Conservation (phyloP, 1,140 invertebrate genomes). For the Manduca sexta region DNA sequence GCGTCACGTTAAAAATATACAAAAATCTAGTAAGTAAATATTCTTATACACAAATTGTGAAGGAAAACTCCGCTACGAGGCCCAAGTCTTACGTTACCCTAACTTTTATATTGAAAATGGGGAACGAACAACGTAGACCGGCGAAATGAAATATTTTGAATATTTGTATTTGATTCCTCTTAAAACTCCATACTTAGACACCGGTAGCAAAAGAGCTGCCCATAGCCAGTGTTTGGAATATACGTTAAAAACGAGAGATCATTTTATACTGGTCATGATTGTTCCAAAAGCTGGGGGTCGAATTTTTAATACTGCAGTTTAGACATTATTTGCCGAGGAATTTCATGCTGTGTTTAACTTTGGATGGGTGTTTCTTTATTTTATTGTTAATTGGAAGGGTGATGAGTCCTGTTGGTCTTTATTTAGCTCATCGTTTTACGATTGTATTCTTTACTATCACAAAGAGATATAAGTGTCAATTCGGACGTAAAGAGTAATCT, state of each 20-base stretch:
- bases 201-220: conserved; percentile 23
- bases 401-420: neutral
- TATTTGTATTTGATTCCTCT: conserved; percentile 55
- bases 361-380: conserved; percentile 11
- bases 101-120: conserved; percentile 26
- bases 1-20: too few species aligned
- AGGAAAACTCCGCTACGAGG: too few species aligned
- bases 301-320: conserved; percentile 55
- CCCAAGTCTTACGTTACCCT: neutral
- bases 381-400: neutral
- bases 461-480: too few species aligned
- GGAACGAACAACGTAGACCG: conserved; percentile 39
- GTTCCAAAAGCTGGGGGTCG: conserved; percentile 17
- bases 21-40: too few species aligned
- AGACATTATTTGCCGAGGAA: conserved; percentile 48
- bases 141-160: conserved; percentile 62
- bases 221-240: conserved; percentile 2
- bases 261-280: conserved; percentile 26
- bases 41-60: too few species aligned
- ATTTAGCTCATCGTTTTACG: too few species aligned
- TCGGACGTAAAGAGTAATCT: too few species aligned
- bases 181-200: conserved; percentile 21
- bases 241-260: conserved; percentile 6
- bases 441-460: too few species aligned
- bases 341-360: conserved; percentile 25